Evolutionary conservation across 1,140 invertebrate genomes (phyloP).

Genomic region (Heliconius congener): DNA sequence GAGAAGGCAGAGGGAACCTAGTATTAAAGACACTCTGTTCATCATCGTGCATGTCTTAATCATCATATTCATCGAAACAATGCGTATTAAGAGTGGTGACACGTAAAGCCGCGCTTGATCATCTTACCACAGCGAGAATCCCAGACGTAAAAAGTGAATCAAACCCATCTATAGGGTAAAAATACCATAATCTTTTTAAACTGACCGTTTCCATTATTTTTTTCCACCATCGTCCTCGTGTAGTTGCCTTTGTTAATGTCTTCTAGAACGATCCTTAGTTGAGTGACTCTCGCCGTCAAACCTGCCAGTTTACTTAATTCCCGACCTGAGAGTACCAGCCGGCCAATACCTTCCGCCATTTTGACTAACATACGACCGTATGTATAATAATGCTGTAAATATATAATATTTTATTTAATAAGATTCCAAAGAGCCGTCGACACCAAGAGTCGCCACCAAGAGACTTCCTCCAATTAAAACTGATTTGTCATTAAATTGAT

Average conservation of each 20-base stretch:
- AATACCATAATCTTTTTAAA: neutral
- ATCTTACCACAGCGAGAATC: too few species aligned
- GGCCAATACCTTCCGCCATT: slow-evolving; percentile 97
- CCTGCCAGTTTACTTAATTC: slow-evolving; percentile 97
- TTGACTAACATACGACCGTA: slow-evolving; percentile 98
- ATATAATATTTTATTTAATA: neutral
- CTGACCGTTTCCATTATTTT: slow-evolving; percentile 29
- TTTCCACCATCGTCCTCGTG: slow-evolving; percentile 91
- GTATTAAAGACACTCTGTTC: too few species aligned
- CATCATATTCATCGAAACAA: too few species aligned
- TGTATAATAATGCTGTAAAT: slow-evolving; percentile 91
- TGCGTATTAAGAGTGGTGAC: too few species aligned
- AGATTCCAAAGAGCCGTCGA: too few species aligned
- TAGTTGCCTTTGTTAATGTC: slow-evolving; percentile 95
- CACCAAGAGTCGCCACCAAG: too few species aligned
- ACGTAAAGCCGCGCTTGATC: too few species aligned
- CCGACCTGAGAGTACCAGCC: slow-evolving; percentile 95
- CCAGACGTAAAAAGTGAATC: too few species aligned
- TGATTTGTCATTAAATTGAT: too few species aligned
- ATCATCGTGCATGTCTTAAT: too few species aligned
- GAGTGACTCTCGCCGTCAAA: slow-evolving; percentile 95
- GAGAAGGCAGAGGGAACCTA: too few species aligned
- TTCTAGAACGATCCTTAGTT: slow-evolving; percentile 92
- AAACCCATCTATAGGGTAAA: too few species aligned
- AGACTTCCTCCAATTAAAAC: neutral